Evolutionary conservation across 2,113 vertebrate genomes (phyloP).

Genomic region (Otocyon megalotis): DNA sequence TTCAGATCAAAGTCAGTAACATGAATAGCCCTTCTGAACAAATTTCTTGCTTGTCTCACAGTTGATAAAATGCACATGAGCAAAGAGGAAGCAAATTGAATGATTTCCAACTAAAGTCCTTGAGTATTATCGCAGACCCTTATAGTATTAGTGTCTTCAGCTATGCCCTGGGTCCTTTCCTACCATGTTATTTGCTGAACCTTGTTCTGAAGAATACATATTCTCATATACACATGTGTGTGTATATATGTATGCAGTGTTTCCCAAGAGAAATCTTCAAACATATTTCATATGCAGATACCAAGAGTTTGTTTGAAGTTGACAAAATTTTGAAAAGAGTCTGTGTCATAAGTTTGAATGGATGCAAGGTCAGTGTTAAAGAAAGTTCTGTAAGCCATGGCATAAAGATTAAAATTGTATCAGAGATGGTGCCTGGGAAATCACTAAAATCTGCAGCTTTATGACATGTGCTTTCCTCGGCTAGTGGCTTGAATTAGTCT

Average conservation of each 20-base stretch:
- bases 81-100: not conserved
- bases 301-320: not conserved
- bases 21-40: not conserved
- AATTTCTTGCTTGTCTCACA: not conserved
- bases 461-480: not conserved
- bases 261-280: not conserved
- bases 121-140: not conserved
- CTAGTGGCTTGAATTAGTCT: not conserved
- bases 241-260: not conserved
- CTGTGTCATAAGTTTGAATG: not conserved
- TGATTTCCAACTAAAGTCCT: not conserved
- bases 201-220: not conserved
- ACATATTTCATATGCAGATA: not conserved
- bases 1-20: not conserved
- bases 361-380: not conserved
- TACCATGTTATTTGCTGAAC: not conserved
- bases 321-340: not conserved
- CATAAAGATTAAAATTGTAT: not conserved
- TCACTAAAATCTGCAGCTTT: not conserved
- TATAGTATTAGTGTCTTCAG: not conserved
- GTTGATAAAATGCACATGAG: conserved; percentile 33
- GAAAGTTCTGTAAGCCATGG: not conserved
- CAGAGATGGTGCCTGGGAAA: not conserved
- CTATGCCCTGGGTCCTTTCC: not conserved
- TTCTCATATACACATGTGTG: no score